Conservation (phyloP, 2,113 vertebrate genomes). For the Aphyosemion australe region DNA sequence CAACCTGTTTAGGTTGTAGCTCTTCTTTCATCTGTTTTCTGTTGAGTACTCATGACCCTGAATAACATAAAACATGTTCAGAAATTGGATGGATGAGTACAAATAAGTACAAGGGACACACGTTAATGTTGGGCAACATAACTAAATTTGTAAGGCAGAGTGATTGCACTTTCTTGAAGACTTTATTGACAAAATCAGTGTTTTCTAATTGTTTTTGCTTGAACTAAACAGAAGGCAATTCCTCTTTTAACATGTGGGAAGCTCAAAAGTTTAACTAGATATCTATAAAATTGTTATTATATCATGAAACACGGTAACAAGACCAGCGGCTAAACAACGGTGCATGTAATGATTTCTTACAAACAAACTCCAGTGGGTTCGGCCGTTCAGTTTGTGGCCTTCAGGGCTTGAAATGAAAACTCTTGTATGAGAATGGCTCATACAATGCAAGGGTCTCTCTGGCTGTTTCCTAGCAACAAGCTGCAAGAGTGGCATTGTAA, state of each 20-base stretch:
- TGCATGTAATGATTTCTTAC: neutral
- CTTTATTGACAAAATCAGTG: neutral
- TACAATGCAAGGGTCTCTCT: slow-evolving; percentile 43
- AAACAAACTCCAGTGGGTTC: slow-evolving; percentile 9
- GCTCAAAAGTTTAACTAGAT: neutral
- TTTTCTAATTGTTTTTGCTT: too few relatives aligned
- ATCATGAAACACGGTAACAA: neutral
- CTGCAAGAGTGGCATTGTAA: slow-evolving; percentile 35
- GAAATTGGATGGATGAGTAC: too few relatives aligned
- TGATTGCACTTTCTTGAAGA: neutral
- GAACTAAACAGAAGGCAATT: neutral
- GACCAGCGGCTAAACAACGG: neutral
- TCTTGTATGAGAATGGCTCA: slow-evolving; percentile 37
- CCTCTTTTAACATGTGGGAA: neutral
- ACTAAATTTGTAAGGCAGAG: neutral
- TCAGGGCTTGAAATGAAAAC: slow-evolving; percentile 47
- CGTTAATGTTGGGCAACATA: too few relatives aligned
- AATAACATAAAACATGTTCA: too few relatives aligned
- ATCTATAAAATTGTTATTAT: neutral
- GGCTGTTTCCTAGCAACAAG: slow-evolving; percentile 75
- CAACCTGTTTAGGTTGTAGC: too few relatives aligned
- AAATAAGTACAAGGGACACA: too few relatives aligned
- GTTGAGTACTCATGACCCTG: too few relatives aligned
- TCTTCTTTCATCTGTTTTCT: too few relatives aligned
- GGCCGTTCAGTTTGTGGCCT: slow-evolving; percentile 28